Base-by-base conservation (phyloP, 2,113 vertebrate genomes). In the Anser brachyrhynchus region DNA sequence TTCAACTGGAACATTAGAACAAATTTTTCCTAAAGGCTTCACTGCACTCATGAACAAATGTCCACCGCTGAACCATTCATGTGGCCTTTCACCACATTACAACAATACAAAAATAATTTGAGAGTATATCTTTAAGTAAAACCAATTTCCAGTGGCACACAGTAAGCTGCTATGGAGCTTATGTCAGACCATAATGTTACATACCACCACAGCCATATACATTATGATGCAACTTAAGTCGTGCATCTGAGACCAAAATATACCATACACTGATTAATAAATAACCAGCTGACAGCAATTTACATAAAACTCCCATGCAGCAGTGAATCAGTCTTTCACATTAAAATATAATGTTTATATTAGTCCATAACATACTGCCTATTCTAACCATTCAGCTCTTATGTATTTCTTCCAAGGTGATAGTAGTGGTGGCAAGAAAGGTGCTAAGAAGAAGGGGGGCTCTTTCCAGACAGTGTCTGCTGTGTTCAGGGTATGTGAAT, bases 401-500 rank as follows among this genome's bases (percentile, higher is more conserved):
- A 33, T 33, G 22, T 71, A 0, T 33, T 77, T 93, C 62, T 89
- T 85, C 73, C 69, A 90, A 97, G 95, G 93, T 82, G 95, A 96
- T 1, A 94, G 77, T 91, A 96, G 93, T 58, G 97, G 96, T 55
- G 94, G 95, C 58, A 99, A 99, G 96, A 99, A 99, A 82, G 98
- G 87, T 11, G 98, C 97, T 43, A 99, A 99, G 97, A 99, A 99
- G 97, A 99, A 99, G 96, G 99, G 99, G 3, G 98, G 98, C n/a
- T 99, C 99, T 67, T 99, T 99, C 95, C 99, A 99, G 96, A 99
- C 99, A 0, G 98, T 99, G 73, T 99, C 99, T 13, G 98, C 98
- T 23, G 96, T 99, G 66, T 99, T 99, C 97, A 99, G 99, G 97
- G 98, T 98, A 96, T 2, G 97, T 97, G 44, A 65, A 62, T 66